Evolutionary conservation across 2,113 vertebrate species (phyloP).

Genomic region (Periophthalmodon schlosseri): DNA sequence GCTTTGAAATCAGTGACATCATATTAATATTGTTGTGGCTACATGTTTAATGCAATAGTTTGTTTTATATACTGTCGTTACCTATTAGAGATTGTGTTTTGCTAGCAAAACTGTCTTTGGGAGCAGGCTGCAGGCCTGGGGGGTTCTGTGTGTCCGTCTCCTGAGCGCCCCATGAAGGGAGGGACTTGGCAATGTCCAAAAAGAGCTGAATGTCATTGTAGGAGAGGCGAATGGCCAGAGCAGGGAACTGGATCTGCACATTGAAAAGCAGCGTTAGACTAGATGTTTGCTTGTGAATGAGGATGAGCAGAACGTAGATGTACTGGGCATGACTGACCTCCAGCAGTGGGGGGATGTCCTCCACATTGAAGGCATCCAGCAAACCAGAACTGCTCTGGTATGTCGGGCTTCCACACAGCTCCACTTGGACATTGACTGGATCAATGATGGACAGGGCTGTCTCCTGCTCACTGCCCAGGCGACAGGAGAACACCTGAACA

Average conservation of each 20-base stretch:
- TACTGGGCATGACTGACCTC: constrained; percentile 79
- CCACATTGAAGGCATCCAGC: constrained; percentile 94
- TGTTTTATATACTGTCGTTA: constrained; percentile 46
- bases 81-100: constrained; percentile 84
- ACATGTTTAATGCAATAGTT: too few species aligned
- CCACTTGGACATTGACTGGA: constrained; percentile 92
- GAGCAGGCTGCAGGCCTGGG: constrained; percentile 11
- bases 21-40: too few species aligned
- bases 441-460: constrained; percentile 96
- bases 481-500: constrained; percentile 91
- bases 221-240: constrained; percentile 92
- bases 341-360: constrained; percentile 92
- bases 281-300: too few species aligned
- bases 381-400: constrained; percentile 92
- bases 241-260: constrained; percentile 90
- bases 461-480: constrained; percentile 92
- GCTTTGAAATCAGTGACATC: too few species aligned
- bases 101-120: constrained; percentile 58
- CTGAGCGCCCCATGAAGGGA: constrained; percentile 74
- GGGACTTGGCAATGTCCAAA: constrained; percentile 92
- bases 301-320: background rate
- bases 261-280: background rate
- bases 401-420: constrained; percentile 91
- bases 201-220: constrained; percentile 98
- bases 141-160: background rate